phyloP scores from a whole-genome alignment of 2,113 vertebrate genomes.

The Paramisgurnus dabryanus region DNA sequence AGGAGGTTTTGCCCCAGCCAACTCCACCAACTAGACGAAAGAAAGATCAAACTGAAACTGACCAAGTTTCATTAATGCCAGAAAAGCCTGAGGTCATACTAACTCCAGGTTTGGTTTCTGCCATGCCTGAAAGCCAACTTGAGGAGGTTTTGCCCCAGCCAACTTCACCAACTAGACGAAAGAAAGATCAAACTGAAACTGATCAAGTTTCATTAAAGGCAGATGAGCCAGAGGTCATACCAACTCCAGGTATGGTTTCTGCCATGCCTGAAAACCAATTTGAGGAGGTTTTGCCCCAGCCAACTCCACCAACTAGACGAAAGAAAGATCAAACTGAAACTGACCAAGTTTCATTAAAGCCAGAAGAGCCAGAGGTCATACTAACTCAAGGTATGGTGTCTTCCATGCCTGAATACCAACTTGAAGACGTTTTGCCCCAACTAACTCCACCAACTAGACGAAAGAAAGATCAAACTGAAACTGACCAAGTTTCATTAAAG shows the following conservation, averaged over 20 bases:
- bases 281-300: too few relatives aligned
- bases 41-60: neutral
- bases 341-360: neutral
- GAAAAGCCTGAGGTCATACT: neutral
- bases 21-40: neutral
- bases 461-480: constrained; percentile 13
- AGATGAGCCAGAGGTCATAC: neutral
- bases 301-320: neutral
- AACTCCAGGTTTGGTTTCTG: too few relatives aligned
- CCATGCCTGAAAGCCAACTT: too few relatives aligned
- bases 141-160: too few relatives aligned
- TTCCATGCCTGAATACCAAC: too few relatives aligned
- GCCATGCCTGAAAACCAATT: too few relatives aligned
- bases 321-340: neutral
- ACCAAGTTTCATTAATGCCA: neutral
- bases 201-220: neutral
- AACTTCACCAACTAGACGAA: neutral
- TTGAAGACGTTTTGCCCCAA: neutral
- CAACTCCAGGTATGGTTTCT: too few relatives aligned
- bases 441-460: neutral
- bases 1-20: too few relatives aligned
- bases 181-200: constrained; percentile 7
- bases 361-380: neutral
- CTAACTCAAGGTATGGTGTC: too few relatives aligned
- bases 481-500: neutral